A percentile compares a stretch with the other conserved stretches of the same genome.
These are phyloP conservation scores for Agrotis segetum DNA, from an alignment of 2,888 invertebrate species.

Conservation along the genomic window DNA sequence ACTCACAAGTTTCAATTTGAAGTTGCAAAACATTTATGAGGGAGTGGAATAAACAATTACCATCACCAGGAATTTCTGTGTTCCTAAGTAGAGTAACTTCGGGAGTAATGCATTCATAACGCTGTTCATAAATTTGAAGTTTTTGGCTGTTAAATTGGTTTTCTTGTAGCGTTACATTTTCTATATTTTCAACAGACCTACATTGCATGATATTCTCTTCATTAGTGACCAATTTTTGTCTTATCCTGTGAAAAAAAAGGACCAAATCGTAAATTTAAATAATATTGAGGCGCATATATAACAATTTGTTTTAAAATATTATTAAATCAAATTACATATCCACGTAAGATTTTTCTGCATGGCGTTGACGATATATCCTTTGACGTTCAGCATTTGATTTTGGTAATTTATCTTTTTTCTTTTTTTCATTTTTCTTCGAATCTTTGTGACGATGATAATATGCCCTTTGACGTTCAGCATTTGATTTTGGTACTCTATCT, in stretches of 20 bases:
- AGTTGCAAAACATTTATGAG: constrained; percentile 9
- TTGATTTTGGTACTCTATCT: background rate
- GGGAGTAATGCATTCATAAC: constrained; percentile 8
- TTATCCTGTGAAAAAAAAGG: constrained; percentile 10
- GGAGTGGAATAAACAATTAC: constrained; percentile 11
- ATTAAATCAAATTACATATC: constrained; percentile 13
- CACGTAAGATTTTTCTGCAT: constrained; percentile 37
- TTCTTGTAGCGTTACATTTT: constrained; percentile 7
- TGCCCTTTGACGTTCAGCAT: constrained; percentile 16
- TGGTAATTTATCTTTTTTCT: constrained; percentile 41
- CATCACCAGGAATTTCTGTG: constrained; percentile 4
- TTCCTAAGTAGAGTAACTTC: constrained; percentile 10
- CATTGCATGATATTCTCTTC: background rate
- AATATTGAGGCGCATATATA: constrained; percentile 1
- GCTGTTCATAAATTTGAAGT: constrained; percentile 8
- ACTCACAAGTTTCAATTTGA: constrained; percentile 9
- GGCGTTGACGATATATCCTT: constrained; percentile 51
- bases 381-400: constrained; percentile 60
- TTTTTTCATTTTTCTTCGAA: constrained; percentile 49
- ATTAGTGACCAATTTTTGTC: constrained; percentile 3
- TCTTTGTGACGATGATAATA: constrained; percentile 55
- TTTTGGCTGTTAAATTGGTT: constrained; percentile 3
- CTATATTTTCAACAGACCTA: constrained; percentile 9
- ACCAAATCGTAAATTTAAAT: constrained; percentile 6
- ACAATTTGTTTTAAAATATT: constrained; percentile 18